Percentiles rank a stretch among this genome's conserved stretches.
phyloP scores from a whole-genome alignment of 2,113 vertebrate species.

The Nothobranchius furzeri region DNA sequence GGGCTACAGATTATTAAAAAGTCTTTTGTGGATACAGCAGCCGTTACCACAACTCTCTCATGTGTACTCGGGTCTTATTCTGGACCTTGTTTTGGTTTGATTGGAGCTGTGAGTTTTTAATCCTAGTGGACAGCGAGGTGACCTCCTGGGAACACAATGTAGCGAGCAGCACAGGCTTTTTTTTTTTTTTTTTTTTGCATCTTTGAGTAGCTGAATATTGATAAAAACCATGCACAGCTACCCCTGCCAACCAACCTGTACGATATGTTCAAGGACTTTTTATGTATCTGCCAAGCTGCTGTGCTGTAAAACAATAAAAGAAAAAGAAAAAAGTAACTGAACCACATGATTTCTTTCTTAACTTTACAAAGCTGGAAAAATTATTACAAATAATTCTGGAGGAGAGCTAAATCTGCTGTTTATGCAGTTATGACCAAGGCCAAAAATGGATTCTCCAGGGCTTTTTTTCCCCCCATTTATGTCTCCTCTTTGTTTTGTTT shows the following conservation, averaged over 20 bases:
- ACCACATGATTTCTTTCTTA: constrained; percentile 47
- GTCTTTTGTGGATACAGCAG: constrained; percentile 63
- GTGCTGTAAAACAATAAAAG: constrained; percentile 51
- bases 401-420: constrained; percentile 25
- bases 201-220: constrained; percentile 49
- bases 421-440: constrained; percentile 43
- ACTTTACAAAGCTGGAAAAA: constrained; percentile 47
- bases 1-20: constrained; percentile 59
- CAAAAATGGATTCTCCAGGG: constrained; percentile 46
- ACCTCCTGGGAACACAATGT: constrained; percentile 62
- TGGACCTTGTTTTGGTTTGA: constrained; percentile 36
- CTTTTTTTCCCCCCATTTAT: constrained; percentile 4
- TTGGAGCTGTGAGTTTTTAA: constrained; percentile 46
- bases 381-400: constrained; percentile 5
- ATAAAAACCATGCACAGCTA: constrained; percentile 46
- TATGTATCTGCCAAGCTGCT: constrained; percentile 58
- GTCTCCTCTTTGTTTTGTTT: background rate
- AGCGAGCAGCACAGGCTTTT: constrained; percentile 66
- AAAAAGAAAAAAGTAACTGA: constrained; percentile 30
- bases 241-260: constrained; percentile 54
- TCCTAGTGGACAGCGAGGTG: constrained; percentile 38
- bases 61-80: constrained; percentile 16
- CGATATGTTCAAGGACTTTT: constrained; percentile 53
- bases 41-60: constrained; percentile 60
- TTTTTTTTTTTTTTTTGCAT: constrained; percentile 48